These are phyloP conservation scores for Trinorchestia longiramus DNA, from an alignment of 1,140 invertebrate genomes.

Conservation along the genomic window DNA sequence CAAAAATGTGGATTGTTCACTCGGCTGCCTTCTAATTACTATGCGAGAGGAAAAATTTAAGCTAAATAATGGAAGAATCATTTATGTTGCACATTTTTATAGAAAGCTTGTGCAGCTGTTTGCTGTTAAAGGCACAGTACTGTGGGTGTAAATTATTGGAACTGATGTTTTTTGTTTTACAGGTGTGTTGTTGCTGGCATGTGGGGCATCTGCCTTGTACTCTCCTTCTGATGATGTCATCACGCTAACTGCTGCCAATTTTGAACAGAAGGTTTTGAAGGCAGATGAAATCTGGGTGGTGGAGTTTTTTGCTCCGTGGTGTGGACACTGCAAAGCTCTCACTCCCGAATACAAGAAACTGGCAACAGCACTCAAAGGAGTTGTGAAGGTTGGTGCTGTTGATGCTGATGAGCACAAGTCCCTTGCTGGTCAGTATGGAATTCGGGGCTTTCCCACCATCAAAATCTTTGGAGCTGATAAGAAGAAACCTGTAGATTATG, in stretches of 20 bases:
- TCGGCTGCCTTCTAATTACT: too few relatives aligned
- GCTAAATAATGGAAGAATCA: too few relatives aligned
- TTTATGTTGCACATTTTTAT: too few relatives aligned
- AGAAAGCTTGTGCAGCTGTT: background rate
- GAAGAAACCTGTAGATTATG: slow-evolving; percentile 87
- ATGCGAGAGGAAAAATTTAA: too few relatives aligned
- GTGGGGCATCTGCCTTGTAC: slow-evolving; percentile 79
- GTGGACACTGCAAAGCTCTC: slow-evolving; percentile 83
- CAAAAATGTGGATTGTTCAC: too few relatives aligned
- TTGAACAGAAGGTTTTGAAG: slow-evolving; percentile 86
- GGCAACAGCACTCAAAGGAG: slow-evolving; percentile 88
- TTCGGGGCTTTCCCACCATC: slow-evolving; percentile 95
- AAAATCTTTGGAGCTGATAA: slow-evolving; percentile 94
- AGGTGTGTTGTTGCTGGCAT: slow-evolving; percentile 65
- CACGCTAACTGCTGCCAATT: slow-evolving; percentile 91
- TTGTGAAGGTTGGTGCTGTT: slow-evolving; percentile 93
- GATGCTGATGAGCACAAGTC: slow-evolving; percentile 91
- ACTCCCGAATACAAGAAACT: slow-evolving; percentile 91
- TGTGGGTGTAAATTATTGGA: background rate
- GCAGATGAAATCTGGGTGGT: slow-evolving; percentile 91
- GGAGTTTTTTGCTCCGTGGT: slow-evolving; percentile 96
- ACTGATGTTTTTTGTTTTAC: slow-evolving; percentile 36
- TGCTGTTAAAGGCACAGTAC: background rate
- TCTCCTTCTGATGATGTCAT: slow-evolving; percentile 86
- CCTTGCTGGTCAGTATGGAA: slow-evolving; percentile 83